Evolutionary conservation across 2,113 vertebrate species (phyloP), one percentile per base, ranked within the genome.

Genomic region (Sarotherodon lohbergeri): DNA sequence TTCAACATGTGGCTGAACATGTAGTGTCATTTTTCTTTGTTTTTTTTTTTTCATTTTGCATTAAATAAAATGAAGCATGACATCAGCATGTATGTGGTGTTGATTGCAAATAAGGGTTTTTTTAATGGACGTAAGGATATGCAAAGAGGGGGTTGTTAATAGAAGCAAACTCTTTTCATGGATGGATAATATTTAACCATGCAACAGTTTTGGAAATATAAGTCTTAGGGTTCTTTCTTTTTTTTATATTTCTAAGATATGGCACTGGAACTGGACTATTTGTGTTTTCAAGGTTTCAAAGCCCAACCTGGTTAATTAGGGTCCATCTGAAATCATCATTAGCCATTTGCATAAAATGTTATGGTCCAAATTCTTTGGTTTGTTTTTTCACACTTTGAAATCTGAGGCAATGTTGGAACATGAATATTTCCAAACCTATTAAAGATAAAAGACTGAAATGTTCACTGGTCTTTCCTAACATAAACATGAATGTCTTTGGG

Each of bases 21-120:
- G 86, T 91, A 76, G 36, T 83, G 82, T 87, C 9, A 50, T 88
- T 89, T 80, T 86, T 24, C 95, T 93, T 90, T 88, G 52, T 80
- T 88, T 81, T 88, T 95, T 85, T 43, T 84, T 90, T 88, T 96
- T 94, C 94, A 95, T 96, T 95, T 96, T 96, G 94, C 96, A 96
- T 97, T 97, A 89, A 99, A 98, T 98, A 98, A 98, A 99, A 92
- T 87, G 78, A 92, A 97, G 98, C 98, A 98, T 99, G 98, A 96
- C 97, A 97, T 97, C 96, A 95, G 43, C 71, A 78, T 80, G 76
- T 11, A 55, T 57, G 50, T 80, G 46, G 43, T 50, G 17, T 83
- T 88, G 2, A 48, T 61, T 78, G 16, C 17, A 80, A 52, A 52
- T 46, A 22, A 17, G 9, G 41, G 41, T 73, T 48, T 6, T 27